A percentile compares a stretch with the other conserved stretches of the same genome.
These are phyloP conservation scores for Anarhynchus alexandrinus DNA, from an alignment of 2,113 vertebrate genomes.

Conservation along the genomic window DNA sequence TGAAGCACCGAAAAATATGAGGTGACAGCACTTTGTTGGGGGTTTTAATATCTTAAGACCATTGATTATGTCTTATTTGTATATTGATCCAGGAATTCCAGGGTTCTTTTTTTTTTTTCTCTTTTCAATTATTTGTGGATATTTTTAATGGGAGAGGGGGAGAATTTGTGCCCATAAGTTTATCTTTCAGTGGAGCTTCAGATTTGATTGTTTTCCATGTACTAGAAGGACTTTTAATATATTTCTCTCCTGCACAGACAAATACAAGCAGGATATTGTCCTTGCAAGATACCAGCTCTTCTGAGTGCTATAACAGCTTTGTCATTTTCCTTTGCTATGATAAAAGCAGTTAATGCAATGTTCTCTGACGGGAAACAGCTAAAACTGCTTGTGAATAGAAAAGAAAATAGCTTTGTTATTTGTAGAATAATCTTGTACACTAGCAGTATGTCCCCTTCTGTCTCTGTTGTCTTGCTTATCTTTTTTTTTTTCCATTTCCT, in stretches of 20 bases:
- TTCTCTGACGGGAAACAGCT: not conserved
- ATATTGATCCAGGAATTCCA: not conserved
- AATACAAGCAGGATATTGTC: constrained; percentile 2
- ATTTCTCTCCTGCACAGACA: not conserved
- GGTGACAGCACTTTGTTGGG: fast-evolving
- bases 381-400: not conserved
- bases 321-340: not conserved
- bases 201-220: not conserved
- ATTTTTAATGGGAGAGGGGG: not conserved
- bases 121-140: not conserved
- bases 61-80: not conserved
- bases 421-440: not conserved
- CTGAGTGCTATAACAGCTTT: not conserved
- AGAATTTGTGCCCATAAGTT: not conserved
- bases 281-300: not conserved
- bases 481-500: not conserved
- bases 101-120: not conserved
- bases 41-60: not conserved
- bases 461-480: not conserved
- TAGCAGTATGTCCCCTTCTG: not conserved
- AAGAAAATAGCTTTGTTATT: not conserved
- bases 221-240: not conserved
- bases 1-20: not conserved
- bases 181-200: not conserved
- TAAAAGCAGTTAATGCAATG: not conserved